A percentile compares a stretch with the other conserved stretches of the same genome.
phyloP scores from a whole-genome alignment of 2,888 invertebrate genomes.

The Campoletis raptor region DNA sequence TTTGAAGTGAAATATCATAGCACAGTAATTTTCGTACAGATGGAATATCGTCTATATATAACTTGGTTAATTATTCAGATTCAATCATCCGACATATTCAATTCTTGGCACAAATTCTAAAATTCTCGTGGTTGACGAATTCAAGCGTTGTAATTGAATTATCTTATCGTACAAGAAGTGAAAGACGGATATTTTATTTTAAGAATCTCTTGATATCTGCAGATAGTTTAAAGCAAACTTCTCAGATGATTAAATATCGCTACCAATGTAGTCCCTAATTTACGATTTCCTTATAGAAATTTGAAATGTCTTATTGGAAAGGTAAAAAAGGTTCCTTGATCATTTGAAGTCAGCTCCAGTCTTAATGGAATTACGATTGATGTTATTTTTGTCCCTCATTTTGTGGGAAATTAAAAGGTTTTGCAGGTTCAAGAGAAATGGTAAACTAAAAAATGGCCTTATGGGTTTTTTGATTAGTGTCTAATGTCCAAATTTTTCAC shows the following conservation, averaged over 20 bases:
- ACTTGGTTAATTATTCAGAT: slow-evolving; percentile 26
- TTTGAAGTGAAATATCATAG: slow-evolving; percentile 3
- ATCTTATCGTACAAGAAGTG: background rate
- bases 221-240: slow-evolving; percentile 15
- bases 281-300: background rate
- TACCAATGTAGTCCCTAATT: slow-evolving; percentile 13
- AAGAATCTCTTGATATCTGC: slow-evolving; percentile 8
- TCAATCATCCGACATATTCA: slow-evolving; percentile 54
- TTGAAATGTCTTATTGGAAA: background rate
- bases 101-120: slow-evolving; percentile 46
- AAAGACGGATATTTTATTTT: slow-evolving; percentile 38
- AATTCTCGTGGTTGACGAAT: slow-evolving; percentile 42
- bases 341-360: background rate
- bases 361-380: background rate
- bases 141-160: slow-evolving; percentile 53
- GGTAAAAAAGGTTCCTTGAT: background rate
- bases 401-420: too few relatives aligned
- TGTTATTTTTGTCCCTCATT: background rate
- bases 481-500: too few relatives aligned
- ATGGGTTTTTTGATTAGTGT: too few relatives aligned
- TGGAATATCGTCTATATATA: slow-evolving; percentile 1
- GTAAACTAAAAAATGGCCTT: too few relatives aligned
- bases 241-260: slow-evolving; percentile 4
- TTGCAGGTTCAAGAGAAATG: too few relatives aligned
- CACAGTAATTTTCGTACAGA: background rate